Percentiles rank a stretch among this genome's conserved stretches.
Evolutionary conservation across 2,888 invertebrate genomes (phyloP).

Genomic region (Phyllotreta cruciferae): DNA sequence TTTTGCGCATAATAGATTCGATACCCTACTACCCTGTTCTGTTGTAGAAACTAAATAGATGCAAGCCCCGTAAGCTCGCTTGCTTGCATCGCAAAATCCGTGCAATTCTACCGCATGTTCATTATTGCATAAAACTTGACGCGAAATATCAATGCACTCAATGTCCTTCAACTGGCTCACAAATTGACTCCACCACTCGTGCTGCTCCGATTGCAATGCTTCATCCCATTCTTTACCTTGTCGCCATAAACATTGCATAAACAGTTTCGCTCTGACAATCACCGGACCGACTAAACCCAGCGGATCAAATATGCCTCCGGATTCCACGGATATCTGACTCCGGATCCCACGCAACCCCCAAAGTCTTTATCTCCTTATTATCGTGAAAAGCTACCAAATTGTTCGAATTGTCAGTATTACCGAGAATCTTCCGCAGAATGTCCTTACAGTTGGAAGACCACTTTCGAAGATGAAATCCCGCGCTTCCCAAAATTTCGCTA

Average conservation of each 20-base stretch:
- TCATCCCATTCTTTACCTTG: background rate
- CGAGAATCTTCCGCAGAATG: background rate
- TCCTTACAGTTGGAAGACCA: constrained; percentile 14
- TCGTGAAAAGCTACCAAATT: constrained; percentile 1
- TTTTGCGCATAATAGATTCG: background rate
- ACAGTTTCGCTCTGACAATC: background rate
- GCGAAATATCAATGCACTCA: no score
- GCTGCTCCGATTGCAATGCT: constrained; percentile 1
- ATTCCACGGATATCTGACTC: background rate
- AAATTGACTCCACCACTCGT: no score
- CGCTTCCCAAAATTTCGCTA: constrained; percentile 10
- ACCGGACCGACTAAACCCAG: background rate
- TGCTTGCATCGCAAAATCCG: background rate
- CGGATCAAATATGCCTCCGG: background rate
- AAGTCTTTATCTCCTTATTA: constrained; percentile 1
- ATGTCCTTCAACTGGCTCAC: no score
- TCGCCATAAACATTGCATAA: background rate
- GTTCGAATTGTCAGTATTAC: background rate
- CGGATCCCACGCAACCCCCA: constrained; percentile 14
- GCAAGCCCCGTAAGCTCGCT: background rate
- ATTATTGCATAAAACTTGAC: background rate
- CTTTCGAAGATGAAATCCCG: constrained; percentile 26
- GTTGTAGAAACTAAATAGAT: background rate
- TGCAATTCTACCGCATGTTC: background rate
- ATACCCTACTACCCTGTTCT: background rate